Base-by-base conservation (phyloP, 2,888 invertebrate species). In the Cerceris rybyensis region DNA sequence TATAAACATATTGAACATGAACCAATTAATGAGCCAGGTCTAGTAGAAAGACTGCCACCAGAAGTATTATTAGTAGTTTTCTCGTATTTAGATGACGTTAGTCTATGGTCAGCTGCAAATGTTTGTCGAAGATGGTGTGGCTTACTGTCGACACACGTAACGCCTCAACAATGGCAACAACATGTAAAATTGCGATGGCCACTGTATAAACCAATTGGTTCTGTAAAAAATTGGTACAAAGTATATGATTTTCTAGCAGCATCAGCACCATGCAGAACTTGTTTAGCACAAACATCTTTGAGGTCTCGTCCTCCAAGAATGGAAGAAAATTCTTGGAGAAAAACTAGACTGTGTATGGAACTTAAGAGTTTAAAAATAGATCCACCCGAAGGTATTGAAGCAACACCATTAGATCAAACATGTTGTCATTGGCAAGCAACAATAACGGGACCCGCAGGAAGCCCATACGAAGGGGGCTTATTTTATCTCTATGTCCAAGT, bases 341-440 rank as follows among this genome's bases (percentile, higher is more conserved):
- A 96, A 84, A 96, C 97, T 89, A 94, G 98, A 41, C 93, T 98
- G 43, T 93, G 96, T 41, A 96, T 95, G 82, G 98, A 98, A 92
- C 94, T 97, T 28, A 88, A 93, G 93, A 94, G 95, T 92, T 90
- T 96, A 85, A 94, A 95, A 82, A 95, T 94, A 78, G 97, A 97
- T 90, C 97, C 97, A 2, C 96, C 97, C 0, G 97, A 97, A 89
- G 97, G 97, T 1, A 97, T 98, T 72, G 95, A 96, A 88, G 97
- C 97, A 2, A 94, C 95, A 13, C 97, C 97, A 0, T 93, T 98
- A 61, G 97, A 98, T 93, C 93, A 94, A 78, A 94, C 95, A 92
- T 96, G 96, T 88, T 97, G 96, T 89, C 98, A 98, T 92, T 98
- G 98, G 98, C 98, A 98, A 93, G 98, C 98, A 1, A 96, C 96